These are phyloP conservation scores for Mesembrinibis cayennensis DNA, from an alignment of 2,113 vertebrate genomes.

Conservation along the genomic window DNA sequence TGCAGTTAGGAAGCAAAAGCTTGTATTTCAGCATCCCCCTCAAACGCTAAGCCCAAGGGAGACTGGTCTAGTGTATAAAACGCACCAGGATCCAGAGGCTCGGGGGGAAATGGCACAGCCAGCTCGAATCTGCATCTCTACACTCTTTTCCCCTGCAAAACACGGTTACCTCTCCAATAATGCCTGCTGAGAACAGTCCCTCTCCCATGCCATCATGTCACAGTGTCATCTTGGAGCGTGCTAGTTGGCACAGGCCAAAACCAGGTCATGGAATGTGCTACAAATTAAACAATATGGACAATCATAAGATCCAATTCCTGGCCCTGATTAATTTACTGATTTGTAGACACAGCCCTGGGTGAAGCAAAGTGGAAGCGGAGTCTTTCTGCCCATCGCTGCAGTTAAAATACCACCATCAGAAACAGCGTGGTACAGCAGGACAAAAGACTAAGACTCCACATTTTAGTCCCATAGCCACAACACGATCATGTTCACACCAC, in stretches of 20 bases:
- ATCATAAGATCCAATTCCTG: background rate
- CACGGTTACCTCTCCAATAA: background rate
- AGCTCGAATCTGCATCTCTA: background rate
- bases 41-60: background rate
- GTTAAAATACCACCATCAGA: background rate
- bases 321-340: background rate
- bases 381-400: rapidly evolving
- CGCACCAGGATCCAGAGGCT: background rate
- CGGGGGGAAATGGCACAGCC: background rate
- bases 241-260: background rate
- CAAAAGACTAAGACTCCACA: background rate
- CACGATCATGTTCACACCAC: background rate
- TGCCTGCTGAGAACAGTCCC: background rate
- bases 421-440: background rate
- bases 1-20: background rate
- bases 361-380: background rate
- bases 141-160: background rate
- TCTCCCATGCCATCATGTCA: background rate
- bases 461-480: background rate
- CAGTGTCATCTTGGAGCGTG: background rate
- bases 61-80: background rate
- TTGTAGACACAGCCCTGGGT: background rate
- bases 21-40: background rate
- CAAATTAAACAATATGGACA: constrained; percentile 8
- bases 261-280: background rate